Conservation (phyloP, 92 coral and sea anemone genomes). For the Palythoa grandis region DNA sequence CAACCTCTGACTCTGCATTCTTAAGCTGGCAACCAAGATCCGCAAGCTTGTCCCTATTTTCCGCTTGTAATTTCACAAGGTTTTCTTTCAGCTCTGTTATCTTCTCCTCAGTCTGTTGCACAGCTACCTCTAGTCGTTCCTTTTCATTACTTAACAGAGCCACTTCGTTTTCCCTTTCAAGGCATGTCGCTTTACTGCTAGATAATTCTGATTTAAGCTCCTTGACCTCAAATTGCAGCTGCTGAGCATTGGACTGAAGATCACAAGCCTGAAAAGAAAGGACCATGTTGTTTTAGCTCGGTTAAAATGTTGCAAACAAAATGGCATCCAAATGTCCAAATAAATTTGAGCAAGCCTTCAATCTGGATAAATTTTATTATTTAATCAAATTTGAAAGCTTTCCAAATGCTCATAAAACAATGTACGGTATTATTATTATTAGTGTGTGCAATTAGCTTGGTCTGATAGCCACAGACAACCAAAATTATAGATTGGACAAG, state of each 20-base stretch:
- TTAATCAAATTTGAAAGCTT: too few relatives aligned
- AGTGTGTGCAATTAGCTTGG: too few relatives aligned
- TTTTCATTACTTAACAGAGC: conserved; percentile 3
- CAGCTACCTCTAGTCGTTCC: not conserved
- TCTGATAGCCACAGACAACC: too few relatives aligned
- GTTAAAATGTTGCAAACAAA: too few relatives aligned
- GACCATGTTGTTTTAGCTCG: not conserved
- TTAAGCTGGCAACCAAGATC: conserved; percentile 51
- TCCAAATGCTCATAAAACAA: too few relatives aligned
- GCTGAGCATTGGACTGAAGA: conserved; percentile 7
- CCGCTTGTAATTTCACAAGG: not conserved
- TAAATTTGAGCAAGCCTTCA: too few relatives aligned
- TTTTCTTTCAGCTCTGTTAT: not conserved
- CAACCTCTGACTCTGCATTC: conserved; percentile 41
- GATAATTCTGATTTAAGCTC: conserved; percentile 8
- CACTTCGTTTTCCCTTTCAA: conserved; percentile 9
- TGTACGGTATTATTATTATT: too few relatives aligned
- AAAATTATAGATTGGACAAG: too few relatives aligned
- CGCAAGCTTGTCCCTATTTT: conserved; percentile 20
- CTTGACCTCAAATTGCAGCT: conserved; percentile 3
- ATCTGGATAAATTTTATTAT: too few relatives aligned
- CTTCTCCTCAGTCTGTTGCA: not conserved
- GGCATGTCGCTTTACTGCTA: not conserved
- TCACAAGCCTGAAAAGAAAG: not conserved
- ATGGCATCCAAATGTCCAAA: too few relatives aligned